Evolutionary conservation across 1,140 invertebrate species (phyloP).

Genomic region (Temnothorax curvispinosus): DNA sequence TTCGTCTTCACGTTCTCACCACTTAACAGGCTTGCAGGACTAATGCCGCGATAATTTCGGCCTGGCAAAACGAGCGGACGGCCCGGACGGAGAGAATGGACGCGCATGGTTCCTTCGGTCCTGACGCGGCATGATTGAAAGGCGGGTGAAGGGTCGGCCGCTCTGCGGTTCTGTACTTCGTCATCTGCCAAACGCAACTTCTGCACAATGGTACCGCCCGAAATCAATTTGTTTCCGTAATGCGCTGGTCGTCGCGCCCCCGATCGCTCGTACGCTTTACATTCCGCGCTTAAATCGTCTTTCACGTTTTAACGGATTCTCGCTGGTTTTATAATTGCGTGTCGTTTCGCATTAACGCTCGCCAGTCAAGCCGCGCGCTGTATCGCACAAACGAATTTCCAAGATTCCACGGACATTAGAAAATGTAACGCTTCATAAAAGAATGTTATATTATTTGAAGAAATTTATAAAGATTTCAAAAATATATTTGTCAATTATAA

Average conservation of each 20-base stretch:
- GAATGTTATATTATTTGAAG: not conserved
- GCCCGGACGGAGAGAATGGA: conserved; percentile 38
- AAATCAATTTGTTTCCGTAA: conserved; percentile 61
- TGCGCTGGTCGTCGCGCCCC: conserved; percentile 34
- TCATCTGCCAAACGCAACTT: conserved; percentile 70
- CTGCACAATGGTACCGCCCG: conserved; percentile 60
- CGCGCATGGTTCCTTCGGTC: conserved; percentile 39
- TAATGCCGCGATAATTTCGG: conserved; percentile 60
- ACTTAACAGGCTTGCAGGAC: conserved; percentile 20
- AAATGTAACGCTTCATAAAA: not conserved
- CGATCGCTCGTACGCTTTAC: conserved; percentile 11
- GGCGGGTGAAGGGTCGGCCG: conserved; percentile 62
- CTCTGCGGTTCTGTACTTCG: conserved; percentile 62
- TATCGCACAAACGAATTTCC: not conserved
- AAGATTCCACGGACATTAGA: not conserved
- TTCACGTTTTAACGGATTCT: conserved; percentile 19
- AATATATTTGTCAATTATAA: not conserved
- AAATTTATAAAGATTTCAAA: not conserved
- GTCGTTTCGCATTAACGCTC: not conserved
- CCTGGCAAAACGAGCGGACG: conserved; percentile 58
- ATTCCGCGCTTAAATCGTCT: conserved; percentile 22
- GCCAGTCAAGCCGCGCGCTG: not conserved
- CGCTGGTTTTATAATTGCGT: conserved; percentile 21
- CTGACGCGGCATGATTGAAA: conserved; percentile 65
- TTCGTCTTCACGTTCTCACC: conserved; percentile 23